phyloP scores from a whole-genome alignment of 1,140 invertebrate species.

The Atta colombica region DNA sequence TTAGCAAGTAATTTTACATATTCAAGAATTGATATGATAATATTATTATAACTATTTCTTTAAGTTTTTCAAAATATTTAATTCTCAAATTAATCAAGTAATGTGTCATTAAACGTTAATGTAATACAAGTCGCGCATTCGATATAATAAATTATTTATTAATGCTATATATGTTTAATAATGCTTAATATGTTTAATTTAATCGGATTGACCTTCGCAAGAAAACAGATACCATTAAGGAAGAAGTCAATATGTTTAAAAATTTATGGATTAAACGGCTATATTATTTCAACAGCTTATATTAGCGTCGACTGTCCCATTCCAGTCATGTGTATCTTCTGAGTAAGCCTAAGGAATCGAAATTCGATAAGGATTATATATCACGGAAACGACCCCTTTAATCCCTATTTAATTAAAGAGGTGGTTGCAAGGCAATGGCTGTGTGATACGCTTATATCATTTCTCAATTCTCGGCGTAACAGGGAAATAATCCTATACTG shows the following conservation, averaged over 20 bases:
- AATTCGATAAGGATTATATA: slow-evolving; percentile 9
- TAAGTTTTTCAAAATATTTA: background rate
- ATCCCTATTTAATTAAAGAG: slow-evolving; percentile 50
- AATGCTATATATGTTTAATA: too few species aligned
- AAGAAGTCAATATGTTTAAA: background rate
- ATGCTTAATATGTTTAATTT: too few species aligned
- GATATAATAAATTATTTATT: background rate
- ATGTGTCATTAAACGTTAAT: background rate
- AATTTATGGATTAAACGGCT: background rate
- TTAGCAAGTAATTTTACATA: slow-evolving; percentile 23
- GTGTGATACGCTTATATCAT: slow-evolving; percentile 30
- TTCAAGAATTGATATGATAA: background rate
- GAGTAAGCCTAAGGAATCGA: slow-evolving; percentile 32
- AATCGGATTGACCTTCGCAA: too few species aligned
- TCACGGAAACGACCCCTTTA: slow-evolving; percentile 22
- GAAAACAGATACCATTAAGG: too few species aligned
- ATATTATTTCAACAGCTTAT: background rate
- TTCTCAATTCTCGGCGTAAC: slow-evolving; percentile 25
- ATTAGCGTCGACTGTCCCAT: background rate
- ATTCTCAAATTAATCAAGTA: background rate
- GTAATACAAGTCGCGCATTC: background rate
- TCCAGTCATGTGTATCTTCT: slow-evolving; percentile 19
- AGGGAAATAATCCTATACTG: background rate
- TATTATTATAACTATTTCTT: background rate
- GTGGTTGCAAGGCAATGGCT: background rate